Conservation (phyloP, 2,113 vertebrate species). For the Xenopus laevis region DNA sequence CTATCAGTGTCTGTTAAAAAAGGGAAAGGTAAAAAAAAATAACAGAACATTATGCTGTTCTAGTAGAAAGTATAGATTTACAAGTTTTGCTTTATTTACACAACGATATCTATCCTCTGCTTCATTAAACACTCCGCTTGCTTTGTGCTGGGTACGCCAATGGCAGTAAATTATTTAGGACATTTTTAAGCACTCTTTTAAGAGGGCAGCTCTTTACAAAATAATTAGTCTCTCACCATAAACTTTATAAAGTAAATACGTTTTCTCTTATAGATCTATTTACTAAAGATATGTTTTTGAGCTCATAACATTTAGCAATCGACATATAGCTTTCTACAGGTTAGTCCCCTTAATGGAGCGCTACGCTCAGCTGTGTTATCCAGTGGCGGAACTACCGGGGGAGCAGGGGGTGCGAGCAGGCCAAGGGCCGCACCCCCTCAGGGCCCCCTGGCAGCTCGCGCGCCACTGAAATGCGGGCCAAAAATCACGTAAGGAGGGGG, state of each 20-base stretch:
- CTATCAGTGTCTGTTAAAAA: not conserved
- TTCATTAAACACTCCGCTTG: constrained; percentile 26
- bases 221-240: constrained; percentile 39
- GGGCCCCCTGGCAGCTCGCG: no score
- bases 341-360: no score
- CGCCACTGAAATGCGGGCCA: no score
- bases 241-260: constrained; percentile 1
- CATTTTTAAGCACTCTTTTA: constrained; percentile 39
- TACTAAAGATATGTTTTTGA: no score
- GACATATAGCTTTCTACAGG: no score
- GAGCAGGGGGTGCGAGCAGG: no score
- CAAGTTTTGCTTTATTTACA: constrained; percentile 35
- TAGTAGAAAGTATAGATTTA: constrained; percentile 11
- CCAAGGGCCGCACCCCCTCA: no score
- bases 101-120: constrained; percentile 30
- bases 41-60: constrained; percentile 5
- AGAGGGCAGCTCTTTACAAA: constrained; percentile 38
- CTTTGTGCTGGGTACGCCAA: constrained; percentile 14
- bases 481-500: no score
- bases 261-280: no score
- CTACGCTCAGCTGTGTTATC: no score
- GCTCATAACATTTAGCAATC: no score
- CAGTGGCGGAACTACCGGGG: no score
- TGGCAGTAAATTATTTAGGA: constrained; percentile 20
- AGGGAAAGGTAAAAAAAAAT: not conserved